phyloP scores from a whole-genome alignment of 1,140 invertebrate species.

The Gonatopus flavifemur region DNA sequence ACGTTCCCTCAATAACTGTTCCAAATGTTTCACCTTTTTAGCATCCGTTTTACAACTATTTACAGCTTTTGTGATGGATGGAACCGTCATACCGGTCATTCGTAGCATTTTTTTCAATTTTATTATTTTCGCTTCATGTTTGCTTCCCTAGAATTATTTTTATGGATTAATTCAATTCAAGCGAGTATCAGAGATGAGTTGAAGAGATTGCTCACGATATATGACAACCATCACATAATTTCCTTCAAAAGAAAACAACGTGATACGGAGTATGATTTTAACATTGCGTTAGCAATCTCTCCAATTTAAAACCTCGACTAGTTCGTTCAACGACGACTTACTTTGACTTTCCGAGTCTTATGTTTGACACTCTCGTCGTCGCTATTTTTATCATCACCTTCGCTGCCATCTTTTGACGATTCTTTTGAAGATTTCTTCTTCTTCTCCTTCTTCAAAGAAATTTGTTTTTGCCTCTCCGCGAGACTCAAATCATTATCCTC shows the following conservation, averaged over 20 bases:
- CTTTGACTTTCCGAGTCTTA: conserved; percentile 6
- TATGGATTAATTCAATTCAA: no score
- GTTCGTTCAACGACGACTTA: no score
- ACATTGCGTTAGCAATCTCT: no score
- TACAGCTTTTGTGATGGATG: conserved; percentile 40
- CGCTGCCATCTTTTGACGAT: conserved; percentile 4
- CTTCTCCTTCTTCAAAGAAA: conserved; percentile 1
- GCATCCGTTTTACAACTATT: conserved; percentile 37
- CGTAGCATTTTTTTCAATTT: conserved; percentile 40
- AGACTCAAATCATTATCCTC: no score
- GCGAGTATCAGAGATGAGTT: no score
- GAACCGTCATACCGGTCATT: conserved; percentile 40
- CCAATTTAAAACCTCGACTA: no score
- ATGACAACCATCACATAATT: no score
- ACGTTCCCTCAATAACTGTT: conserved; percentile 40
- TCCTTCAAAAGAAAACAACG: no score
- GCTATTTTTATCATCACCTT: conserved; percentile 22
- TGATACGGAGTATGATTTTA: no score
- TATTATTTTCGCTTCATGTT: conserved; percentile 29
- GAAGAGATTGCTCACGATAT: no score
- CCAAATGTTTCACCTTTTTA: conserved; percentile 33
- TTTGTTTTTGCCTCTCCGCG: conserved; percentile 16
- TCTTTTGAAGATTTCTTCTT: conserved; percentile 14
- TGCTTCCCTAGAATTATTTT: conserved; percentile 14
- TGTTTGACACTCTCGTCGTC: conserved; percentile 20